phyloP scores from a whole-genome alignment of 2,797 vertebrate genomes.

The Sebastolobus alascanus region DNA sequence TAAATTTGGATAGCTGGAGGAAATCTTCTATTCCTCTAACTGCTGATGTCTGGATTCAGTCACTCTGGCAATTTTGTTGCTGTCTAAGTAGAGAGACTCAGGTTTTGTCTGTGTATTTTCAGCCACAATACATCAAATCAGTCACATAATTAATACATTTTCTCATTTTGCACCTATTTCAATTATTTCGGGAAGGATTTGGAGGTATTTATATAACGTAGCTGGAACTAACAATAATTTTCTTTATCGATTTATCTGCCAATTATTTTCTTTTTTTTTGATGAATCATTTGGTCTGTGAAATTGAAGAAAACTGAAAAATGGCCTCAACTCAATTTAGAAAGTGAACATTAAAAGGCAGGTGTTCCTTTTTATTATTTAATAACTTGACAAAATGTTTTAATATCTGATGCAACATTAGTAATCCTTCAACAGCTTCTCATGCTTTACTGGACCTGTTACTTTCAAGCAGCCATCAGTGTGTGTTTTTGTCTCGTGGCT shows the following conservation, averaged over 20 bases:
- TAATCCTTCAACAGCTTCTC: neutral
- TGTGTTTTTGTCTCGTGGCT: neutral
- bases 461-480: neutral
- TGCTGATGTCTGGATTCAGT: neutral
- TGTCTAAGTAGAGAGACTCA: neutral
- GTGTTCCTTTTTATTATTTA: neutral
- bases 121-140: neutral
- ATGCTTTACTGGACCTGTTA: neutral
- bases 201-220: neutral
- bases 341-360: neutral
- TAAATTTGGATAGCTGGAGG: neutral
- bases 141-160: neutral
- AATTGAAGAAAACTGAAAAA: neutral
- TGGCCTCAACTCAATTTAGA: neutral
- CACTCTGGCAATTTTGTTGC: slow-evolving; percentile 4
- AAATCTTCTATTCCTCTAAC: neutral
- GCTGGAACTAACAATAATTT: neutral
- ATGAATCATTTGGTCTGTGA: neutral
- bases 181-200: neutral
- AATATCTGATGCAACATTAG: slow-evolving; percentile 9
- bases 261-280: neutral
- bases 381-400: slow-evolving; percentile 8
- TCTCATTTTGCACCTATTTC: neutral
- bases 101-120: neutral
- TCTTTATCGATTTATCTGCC: neutral